These are phyloP conservation scores for Clarias platycephalus DNA, from an alignment of 2,797 vertebrate species.

Conservation along the genomic window DNA sequence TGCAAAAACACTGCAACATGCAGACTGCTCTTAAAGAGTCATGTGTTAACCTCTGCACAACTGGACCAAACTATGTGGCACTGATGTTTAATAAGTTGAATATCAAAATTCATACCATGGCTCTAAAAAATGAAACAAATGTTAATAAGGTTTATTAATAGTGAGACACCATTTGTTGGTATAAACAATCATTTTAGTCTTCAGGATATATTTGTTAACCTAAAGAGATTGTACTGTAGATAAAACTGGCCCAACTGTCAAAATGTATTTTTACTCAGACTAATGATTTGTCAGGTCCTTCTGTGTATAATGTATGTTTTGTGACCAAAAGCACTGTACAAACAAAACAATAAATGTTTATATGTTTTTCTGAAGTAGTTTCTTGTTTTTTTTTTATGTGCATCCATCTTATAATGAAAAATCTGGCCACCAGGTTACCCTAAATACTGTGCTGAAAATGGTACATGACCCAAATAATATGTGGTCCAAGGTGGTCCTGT, in stretches of 20 bases:
- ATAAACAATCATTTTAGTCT: background rate
- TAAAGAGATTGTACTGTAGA: background rate
- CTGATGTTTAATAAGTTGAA: background rate
- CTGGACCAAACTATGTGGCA: background rate
- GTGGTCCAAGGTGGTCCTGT: background rate
- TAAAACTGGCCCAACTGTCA: background rate
- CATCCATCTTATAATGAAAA: background rate
- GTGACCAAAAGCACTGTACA: background rate
- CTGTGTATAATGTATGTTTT: background rate
- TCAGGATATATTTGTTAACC: background rate
- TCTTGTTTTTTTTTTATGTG: background rate
- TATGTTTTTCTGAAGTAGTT: background rate
- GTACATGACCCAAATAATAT: background rate
- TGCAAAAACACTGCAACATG: slow-evolving; percentile 21
- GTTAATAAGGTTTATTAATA: background rate
- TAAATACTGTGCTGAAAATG: background rate
- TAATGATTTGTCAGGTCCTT: background rate
- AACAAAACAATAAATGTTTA: background rate
- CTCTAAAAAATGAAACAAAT: background rate
- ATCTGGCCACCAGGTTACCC: background rate
- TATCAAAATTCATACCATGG: background rate
- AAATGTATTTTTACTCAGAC: background rate
- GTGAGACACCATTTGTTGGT: background rate
- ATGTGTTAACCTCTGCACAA: background rate
- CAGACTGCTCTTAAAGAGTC: slow-evolving; percentile 10